These are phyloP conservation scores for Protobothrops flavoviridis DNA, from an alignment of 2,113 vertebrate species.

Conservation along the genomic window DNA sequence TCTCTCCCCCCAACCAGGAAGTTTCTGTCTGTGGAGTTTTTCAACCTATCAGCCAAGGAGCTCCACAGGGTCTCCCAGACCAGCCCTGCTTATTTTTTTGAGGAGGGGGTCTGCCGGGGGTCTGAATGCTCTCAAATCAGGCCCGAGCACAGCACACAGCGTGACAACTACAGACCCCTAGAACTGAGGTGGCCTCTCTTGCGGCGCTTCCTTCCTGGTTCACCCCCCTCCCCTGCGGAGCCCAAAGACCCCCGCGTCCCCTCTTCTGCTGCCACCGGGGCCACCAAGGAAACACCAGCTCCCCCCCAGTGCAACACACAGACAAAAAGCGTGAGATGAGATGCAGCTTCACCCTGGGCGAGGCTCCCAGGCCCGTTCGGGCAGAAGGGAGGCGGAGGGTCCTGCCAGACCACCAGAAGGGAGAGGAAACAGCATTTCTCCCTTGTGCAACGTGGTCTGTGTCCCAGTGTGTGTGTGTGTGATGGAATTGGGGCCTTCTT, in stretches of 20 bases:
- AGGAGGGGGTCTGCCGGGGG: not conserved
- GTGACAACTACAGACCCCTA: not conserved
- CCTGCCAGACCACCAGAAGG: no score
- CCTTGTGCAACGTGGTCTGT: no score
- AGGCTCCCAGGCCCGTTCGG: not conserved
- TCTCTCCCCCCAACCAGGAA: not conserved
- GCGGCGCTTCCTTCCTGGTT: not conserved
- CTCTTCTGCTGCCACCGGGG: not conserved
- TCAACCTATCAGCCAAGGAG: no score
- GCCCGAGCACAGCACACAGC: not conserved
- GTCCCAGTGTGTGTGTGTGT: no score
- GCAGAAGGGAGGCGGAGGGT: no score
- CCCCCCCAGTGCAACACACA: not conserved
- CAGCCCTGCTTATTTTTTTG: not conserved
- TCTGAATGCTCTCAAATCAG: not conserved
- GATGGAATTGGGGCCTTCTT: not conserved
- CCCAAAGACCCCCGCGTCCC: not conserved
- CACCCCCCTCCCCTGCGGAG: not conserved
- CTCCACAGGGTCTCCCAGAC: not conserved
- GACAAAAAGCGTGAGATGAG: not conserved
- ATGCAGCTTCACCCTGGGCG: not conserved
- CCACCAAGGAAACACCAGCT: not conserved
- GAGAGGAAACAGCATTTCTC: no score
- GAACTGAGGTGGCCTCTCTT: not conserved
- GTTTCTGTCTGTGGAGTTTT: not conserved